A percentile compares a stretch with the other conserved stretches of the same genome.
phyloP scores from a whole-genome alignment of 2,113 vertebrate species.

The Butorides virescens region DNA sequence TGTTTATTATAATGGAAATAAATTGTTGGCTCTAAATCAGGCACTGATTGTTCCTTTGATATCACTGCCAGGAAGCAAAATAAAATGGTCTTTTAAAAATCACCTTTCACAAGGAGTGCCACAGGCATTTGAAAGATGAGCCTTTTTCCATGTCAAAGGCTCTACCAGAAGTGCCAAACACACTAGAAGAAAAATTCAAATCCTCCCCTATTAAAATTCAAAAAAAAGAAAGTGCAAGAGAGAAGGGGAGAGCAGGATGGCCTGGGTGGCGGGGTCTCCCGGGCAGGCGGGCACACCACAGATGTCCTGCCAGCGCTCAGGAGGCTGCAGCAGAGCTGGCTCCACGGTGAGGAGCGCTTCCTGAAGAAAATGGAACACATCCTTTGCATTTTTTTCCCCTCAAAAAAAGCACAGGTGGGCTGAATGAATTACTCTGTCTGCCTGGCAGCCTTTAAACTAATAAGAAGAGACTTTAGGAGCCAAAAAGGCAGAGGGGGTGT shows the following conservation, averaged over 20 bases:
- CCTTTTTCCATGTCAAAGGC: constrained; percentile 26
- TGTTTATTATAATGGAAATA: constrained; percentile 66
- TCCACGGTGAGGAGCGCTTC: not conserved
- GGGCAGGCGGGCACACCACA: not conserved
- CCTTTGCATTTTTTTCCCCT: not conserved
- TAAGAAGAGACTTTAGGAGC: not conserved
- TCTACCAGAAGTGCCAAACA: not conserved
- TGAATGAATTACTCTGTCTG: not conserved
- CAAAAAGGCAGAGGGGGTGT: not conserved
- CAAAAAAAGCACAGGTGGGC: not conserved
- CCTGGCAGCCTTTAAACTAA: constrained; percentile 19
- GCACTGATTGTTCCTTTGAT: constrained; percentile 66
- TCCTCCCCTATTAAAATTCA: not conserved
- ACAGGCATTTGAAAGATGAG: constrained; percentile 49
- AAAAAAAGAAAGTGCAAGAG: not conserved
- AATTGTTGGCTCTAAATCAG: constrained; percentile 47
- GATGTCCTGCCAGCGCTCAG: not conserved
- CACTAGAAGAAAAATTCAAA: not conserved
- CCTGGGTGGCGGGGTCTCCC: not conserved
- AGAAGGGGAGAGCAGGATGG: fast-evolving
- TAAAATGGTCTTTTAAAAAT: constrained; percentile 41
- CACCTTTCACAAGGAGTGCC: constrained; percentile 47
- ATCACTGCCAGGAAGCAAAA: constrained; percentile 67
- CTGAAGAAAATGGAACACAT: constrained; percentile 27
- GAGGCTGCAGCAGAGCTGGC: not conserved